phyloP scores from a whole-genome alignment of 1,140 invertebrate species.

The Bombus difficillimus region DNA sequence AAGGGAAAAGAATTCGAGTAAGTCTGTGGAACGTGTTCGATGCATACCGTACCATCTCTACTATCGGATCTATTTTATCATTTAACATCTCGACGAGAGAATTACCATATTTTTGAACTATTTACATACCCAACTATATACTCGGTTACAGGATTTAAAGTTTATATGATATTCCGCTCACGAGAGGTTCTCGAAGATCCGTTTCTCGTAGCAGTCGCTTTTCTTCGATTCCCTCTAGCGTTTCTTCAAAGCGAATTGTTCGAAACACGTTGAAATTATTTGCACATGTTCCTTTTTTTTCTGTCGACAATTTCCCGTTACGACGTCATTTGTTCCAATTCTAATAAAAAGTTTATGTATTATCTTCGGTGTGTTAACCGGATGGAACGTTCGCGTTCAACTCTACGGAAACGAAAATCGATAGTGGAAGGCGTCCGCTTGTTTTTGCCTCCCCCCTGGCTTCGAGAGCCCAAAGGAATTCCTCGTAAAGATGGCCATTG shows the following conservation, averaged over 20 bases:
- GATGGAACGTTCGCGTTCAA: neutral
- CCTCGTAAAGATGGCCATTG: constrained; percentile 17
- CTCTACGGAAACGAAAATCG: neutral
- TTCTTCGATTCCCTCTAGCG: neutral
- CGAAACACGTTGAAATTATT: neutral
- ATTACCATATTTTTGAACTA: neutral
- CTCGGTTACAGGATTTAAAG: neutral
- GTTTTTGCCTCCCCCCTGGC: neutral
- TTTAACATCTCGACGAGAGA: neutral
- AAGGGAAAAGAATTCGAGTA: neutral
- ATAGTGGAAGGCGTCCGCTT: neutral
- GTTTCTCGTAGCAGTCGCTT: neutral
- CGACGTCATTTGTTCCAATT: neutral
- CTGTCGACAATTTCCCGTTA: neutral
- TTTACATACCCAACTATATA: neutral
- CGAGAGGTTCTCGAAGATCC: neutral
- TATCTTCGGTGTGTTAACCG: neutral
- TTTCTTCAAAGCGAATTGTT: neutral
- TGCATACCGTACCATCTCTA: neutral
- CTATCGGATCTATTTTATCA: neutral
- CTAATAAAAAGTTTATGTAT: constrained; percentile 10
- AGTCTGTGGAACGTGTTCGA: constrained; percentile 5
- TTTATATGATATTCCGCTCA: neutral
- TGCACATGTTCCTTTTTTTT: neutral
- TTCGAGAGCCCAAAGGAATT: neutral